Conservation (phyloP, 2,797 vertebrate genomes). For the Pseudochromis fuscus region DNA sequence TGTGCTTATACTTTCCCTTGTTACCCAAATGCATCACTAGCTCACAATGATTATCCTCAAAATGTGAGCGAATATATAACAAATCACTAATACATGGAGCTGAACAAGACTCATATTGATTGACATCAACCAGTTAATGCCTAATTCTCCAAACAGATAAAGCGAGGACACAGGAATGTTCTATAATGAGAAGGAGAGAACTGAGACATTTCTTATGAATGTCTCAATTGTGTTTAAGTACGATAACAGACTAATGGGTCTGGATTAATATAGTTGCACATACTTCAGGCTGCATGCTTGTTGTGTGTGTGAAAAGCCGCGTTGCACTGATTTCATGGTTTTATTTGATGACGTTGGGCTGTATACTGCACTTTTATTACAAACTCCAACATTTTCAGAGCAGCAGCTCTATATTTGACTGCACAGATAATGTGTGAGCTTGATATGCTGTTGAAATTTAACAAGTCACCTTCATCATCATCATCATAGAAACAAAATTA, state of each 20-base stretch:
- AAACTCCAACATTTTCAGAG: too few species aligned
- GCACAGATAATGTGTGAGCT: too few species aligned
- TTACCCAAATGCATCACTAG: too few species aligned
- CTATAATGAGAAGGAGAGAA: neutral
- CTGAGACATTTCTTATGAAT: neutral
- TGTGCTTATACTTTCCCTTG: neutral
- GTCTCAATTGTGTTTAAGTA: neutral
- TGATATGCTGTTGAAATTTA: too few species aligned
- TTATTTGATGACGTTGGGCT: neutral
- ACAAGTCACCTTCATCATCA: too few species aligned
- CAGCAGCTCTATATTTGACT: too few species aligned
- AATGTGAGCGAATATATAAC: neutral
- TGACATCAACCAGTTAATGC: neutral
- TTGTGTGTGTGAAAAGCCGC: neutral
- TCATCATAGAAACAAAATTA: too few species aligned
- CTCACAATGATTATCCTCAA: neutral
- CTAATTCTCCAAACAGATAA: neutral
- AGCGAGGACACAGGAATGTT: neutral
- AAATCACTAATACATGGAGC: neutral
- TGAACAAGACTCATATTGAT: constrained; percentile 4
- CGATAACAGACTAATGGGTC: neutral
- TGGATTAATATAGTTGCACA: too few species aligned
- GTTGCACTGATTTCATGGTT: neutral
- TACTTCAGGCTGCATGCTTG: neutral
- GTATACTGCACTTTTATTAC: neutral